phyloP scores from a whole-genome alignment of 2,888 invertebrate species.

The Allophyes oxyacanthae region DNA sequence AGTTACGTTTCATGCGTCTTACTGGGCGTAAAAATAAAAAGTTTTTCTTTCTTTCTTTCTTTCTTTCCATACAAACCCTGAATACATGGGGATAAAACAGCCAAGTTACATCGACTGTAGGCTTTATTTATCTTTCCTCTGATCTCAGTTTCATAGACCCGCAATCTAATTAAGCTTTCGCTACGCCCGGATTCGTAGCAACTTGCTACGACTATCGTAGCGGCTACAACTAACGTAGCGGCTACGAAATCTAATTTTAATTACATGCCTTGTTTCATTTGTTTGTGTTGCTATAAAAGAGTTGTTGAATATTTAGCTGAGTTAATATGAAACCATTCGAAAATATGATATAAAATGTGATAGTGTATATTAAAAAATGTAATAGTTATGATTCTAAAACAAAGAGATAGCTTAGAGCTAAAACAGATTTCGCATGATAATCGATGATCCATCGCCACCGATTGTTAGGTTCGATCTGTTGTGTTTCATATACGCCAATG shows the following conservation, averaged over 20 bases:
- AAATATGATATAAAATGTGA: too few species aligned
- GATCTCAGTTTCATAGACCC: conserved; percentile 52
- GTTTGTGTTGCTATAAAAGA: conserved; percentile 41
- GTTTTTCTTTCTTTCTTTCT: too few species aligned
- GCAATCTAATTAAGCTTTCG: conserved; percentile 52
- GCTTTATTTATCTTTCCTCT: conserved; percentile 36
- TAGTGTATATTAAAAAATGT: too few species aligned
- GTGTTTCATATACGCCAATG: too few species aligned
- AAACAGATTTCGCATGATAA: too few species aligned
- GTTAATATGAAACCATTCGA: too few species aligned
- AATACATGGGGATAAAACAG: conserved; percentile 28
- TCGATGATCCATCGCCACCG: too few species aligned
- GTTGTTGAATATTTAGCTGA: conserved; percentile 40
- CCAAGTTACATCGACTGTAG: conserved; percentile 34
- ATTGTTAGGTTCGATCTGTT: too few species aligned
- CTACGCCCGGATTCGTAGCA: conserved; percentile 51
- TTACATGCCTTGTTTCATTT: conserved; percentile 44
- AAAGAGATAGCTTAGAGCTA: too few species aligned
- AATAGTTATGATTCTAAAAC: too few species aligned
- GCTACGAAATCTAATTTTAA: conserved; percentile 56
- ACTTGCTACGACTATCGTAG: conserved; percentile 41
- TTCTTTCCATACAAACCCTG: conserved; percentile 18
- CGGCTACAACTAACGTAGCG: conserved; percentile 46
- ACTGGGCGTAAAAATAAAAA: too few species aligned
- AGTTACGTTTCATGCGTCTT: too few species aligned